Evolutionary conservation across 1,140 invertebrate species (phyloP).

Genomic region (Venturia canescens): DNA sequence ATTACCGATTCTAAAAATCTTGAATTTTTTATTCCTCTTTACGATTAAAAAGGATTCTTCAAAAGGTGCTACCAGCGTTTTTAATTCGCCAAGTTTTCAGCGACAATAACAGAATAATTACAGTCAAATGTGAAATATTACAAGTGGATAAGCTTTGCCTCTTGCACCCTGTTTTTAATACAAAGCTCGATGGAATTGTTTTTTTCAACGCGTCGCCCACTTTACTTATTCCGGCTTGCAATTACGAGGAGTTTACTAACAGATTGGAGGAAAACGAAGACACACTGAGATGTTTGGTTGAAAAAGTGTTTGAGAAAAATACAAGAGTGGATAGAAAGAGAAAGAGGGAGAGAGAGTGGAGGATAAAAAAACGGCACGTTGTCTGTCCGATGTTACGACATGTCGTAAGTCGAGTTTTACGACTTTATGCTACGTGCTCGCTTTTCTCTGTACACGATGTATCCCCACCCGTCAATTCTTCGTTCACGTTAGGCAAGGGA

Average conservation of each 20-base stretch:
- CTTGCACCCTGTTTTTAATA: neutral
- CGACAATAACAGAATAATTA: neutral
- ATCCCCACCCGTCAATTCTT: slow-evolving; percentile 60
- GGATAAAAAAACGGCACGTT: slow-evolving; percentile 32
- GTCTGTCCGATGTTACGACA: slow-evolving; percentile 66
- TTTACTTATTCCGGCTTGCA: slow-evolving; percentile 49
- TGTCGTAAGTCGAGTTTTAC: slow-evolving; percentile 71
- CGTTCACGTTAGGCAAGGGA: slow-evolving; percentile 26
- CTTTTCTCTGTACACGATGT: slow-evolving; percentile 40
- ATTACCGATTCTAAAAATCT: no score
- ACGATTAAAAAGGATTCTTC: neutral
- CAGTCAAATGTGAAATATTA: neutral
- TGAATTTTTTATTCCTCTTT: no score
- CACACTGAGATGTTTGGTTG: neutral
- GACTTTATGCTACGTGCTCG: slow-evolving; percentile 73
- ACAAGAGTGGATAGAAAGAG: slow-evolving; percentile 41
- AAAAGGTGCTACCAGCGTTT: neutral
- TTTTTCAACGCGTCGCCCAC: neutral
- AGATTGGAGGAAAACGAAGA: neutral
- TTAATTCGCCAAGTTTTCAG: no score
- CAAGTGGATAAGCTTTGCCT: neutral
- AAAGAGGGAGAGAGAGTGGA: neutral
- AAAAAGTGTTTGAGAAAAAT: neutral
- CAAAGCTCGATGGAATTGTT: neutral
- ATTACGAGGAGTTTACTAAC: slow-evolving; percentile 59